Evolutionary conservation across 1,140 invertebrate genomes (phyloP), one percentile per base, ranked within the genome.

Genomic region (Apis laboriosa): DNA sequence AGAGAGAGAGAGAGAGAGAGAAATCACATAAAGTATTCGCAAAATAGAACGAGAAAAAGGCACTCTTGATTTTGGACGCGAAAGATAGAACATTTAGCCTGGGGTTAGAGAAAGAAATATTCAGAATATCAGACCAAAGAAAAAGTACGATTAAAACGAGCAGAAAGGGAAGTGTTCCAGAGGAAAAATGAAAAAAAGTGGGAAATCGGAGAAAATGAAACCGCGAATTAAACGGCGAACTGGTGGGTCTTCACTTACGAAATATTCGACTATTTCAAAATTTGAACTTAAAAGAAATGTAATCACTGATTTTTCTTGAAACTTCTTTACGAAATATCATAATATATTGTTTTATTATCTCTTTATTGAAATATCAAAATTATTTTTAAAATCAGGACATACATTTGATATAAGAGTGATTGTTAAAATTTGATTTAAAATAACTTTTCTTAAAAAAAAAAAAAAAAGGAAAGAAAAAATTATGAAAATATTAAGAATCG

Each of bases 151-250:
- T 60, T 51, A 43, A 43, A 56, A 60, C 2, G 15, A 66, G 51
- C 13, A 49, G 17, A 64, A 61, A 56, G 28, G 63, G 60, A 55
- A 74, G n/a, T 28, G 21, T 34, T 70, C 55, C 55, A 63, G n/a
- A 74, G 17, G 58, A 85, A 64, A 79, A 77, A 85, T 67, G 75
- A 83, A n/a, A 63, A 83, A 84, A 72, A 43, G 34, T 43, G 34
- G 55, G n/a, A 34, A 19, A 68, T 9, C 58, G 56, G 53, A 74
- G 73, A 58, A 83, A 83, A 83, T 66, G 75, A 77, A 83, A 55
- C 75, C 77, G 70, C 75, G 75, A 83, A 85, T 85, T 85, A 85
- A 85, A 82, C 75, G 75, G 53, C 58, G 70, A 63, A 80, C 24
- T 71, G 61, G 64, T 56, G 55, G 75, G 2, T 56, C 15, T 80